These are phyloP conservation scores for Aricia agestis DNA, from an alignment of 1,140 invertebrate genomes.

Conservation along the genomic window DNA sequence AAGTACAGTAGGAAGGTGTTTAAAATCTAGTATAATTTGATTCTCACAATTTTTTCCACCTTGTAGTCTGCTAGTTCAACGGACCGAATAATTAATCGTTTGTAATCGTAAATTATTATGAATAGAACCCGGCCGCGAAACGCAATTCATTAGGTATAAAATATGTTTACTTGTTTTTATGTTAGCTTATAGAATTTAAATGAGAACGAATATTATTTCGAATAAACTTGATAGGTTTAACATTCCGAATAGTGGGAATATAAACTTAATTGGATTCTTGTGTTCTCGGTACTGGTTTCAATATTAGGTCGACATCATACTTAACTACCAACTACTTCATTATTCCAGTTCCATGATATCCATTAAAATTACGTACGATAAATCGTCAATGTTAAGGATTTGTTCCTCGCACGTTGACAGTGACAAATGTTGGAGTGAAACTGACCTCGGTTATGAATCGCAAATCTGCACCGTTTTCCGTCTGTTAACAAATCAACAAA, in stretches of 20 bases:
- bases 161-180: constrained; percentile 12
- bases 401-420: too few relatives aligned
- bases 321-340: too few relatives aligned
- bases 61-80: constrained; percentile 4
- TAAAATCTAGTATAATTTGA: not conserved
- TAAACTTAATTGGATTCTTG: not conserved
- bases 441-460: constrained; percentile 23
- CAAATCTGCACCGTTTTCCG: constrained; percentile 8
- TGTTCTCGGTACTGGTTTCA: not conserved
- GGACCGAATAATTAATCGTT: constrained; percentile 7
- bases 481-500: constrained; percentile 10
- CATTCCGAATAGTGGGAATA: not conserved
- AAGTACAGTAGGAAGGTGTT: not conserved
- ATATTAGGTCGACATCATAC: not conserved
- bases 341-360: too few relatives aligned
- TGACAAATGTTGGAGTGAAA: constrained; percentile 25
- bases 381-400: too few relatives aligned
- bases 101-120: not conserved
- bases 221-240: not conserved
- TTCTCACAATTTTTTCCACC: constrained; percentile 1
- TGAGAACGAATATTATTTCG: not conserved
- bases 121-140: not conserved
- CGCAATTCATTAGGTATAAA: not conserved
- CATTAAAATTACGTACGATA: too few relatives aligned
- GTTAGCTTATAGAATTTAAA: constrained; percentile 7